Base-by-base conservation (phyloP, 2,797 vertebrate genomes). In the Crocodylus rhombifer region DNA sequence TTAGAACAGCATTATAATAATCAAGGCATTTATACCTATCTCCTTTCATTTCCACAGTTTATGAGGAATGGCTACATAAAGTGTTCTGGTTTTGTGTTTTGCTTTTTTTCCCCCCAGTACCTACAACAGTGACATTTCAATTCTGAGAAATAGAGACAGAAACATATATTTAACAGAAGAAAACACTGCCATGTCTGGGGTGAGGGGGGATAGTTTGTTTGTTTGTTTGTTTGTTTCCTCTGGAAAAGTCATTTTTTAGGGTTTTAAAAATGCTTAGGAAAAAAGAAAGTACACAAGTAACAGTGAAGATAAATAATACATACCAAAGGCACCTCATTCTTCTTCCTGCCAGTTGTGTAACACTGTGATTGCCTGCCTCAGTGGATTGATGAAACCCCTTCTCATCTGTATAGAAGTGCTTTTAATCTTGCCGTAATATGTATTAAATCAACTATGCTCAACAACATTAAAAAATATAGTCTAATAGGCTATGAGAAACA, bases 211-310 rank as follows among this genome's bases (percentile, higher is more conserved):
- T 51, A 10, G 42, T 51, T 51, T 51, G 42, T 51, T 51, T 51
- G 42, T 42, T 42, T 42, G 42, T 51, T 65, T 88, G 26, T 28
- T 33, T 74, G 58, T 83, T 95, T 75, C 87, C 90, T 2, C 20
- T 77, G 21, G 62, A 20, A 79, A 90, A 85, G 21, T 58, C 81
- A 60, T 89, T 88, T 85, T 95, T 89, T 80, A 42, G 33, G 78
- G 0, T 0, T 69, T 88, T 88, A 77, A 30, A 12, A 67, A 91
- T 73, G 82, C 23, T 79, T 80, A 14, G 64, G 12, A 42, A 36
- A 33, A 33, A n/a, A 61, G 4, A n/a, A 26, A 2, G 62, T 14
- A 61, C 1, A 80, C 62, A 33, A 80, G 3, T 75, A 81, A 4
- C 3, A 17, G 0, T 77, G 51, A 81, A 78, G 62, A 57, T 81